A percentile compares a stretch with the other conserved stretches of the same genome.
phyloP scores from a whole-genome alignment of 2,797 vertebrate genomes.

The Fratercula arctica region DNA sequence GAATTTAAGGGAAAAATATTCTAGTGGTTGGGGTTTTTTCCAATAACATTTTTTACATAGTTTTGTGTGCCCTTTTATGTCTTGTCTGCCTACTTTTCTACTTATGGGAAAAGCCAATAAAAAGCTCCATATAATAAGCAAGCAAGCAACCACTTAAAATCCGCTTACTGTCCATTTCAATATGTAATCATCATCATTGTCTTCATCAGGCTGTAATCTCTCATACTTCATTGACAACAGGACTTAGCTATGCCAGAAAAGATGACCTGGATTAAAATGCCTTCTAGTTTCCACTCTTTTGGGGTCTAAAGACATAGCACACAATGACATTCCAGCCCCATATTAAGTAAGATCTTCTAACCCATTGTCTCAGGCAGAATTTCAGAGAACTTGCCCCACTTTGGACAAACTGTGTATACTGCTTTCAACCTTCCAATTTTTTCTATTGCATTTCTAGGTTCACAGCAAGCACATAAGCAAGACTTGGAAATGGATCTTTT shows the following conservation, averaged over 20 bases:
- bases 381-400: background rate
- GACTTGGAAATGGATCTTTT: background rate
- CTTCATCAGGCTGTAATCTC: background rate
- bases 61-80: background rate
- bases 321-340: background rate
- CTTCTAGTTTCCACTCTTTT: background rate
- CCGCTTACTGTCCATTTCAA: background rate
- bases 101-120: background rate
- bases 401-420: background rate
- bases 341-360: background rate
- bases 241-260: background rate
- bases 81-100: background rate
- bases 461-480: background rate
- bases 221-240: background rate
- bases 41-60: background rate
- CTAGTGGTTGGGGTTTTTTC: rapidly evolving
- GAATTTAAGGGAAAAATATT: background rate
- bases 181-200: background rate
- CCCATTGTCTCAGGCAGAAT: background rate
- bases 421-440: background rate
- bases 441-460: background rate
- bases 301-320: background rate
- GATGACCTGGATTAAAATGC: background rate
- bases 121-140: background rate
- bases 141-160: background rate